Conservation (phyloP, 2,113 vertebrate genomes). For the Salminus brasiliensis region DNA sequence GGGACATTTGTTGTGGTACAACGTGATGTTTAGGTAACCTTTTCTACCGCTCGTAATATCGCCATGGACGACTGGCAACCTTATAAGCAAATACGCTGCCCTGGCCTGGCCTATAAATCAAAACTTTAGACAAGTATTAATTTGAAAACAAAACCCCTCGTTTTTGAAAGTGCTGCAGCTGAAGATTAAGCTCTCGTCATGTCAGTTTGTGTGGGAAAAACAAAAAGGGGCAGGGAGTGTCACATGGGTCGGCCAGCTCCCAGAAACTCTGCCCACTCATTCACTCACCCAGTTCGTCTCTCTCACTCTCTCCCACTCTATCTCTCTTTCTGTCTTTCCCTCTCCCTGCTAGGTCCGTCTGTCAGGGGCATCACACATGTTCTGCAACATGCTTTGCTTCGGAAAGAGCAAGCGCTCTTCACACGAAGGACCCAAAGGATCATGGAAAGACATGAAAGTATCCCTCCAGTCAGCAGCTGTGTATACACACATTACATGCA, state of each 20-base stretch:
- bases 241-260: slow-evolving; percentile 81
- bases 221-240: slow-evolving; percentile 76
- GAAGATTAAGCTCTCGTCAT: slow-evolving; percentile 70
- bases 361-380: slow-evolving; percentile 17
- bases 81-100: slow-evolving; percentile 77
- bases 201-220: slow-evolving; percentile 87
- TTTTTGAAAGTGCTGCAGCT: slow-evolving; percentile 68
- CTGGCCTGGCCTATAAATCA: slow-evolving; percentile 83
- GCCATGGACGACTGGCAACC: slow-evolving; percentile 78
- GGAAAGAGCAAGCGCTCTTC: background rate
- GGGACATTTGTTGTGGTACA: slow-evolving; percentile 35
- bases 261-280: slow-evolving; percentile 63
- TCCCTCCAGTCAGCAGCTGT: slow-evolving; percentile 4
- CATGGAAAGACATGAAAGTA: background rate
- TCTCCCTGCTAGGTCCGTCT: slow-evolving; percentile 1
- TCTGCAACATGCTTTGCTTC: background rate
- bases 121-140: slow-evolving; percentile 69
- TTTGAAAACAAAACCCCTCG: slow-evolving; percentile 75
- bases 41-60: slow-evolving; percentile 70
- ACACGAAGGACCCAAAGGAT: too few relatives aligned
- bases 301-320: background rate
- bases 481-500: slow-evolving; percentile 17
- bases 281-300: slow-evolving; percentile 12
- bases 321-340: slow-evolving; percentile 1
- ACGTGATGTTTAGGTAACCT: slow-evolving; percentile 56